phyloP scores from a whole-genome alignment of 2,888 invertebrate genomes.

The Baccha elongata region DNA sequence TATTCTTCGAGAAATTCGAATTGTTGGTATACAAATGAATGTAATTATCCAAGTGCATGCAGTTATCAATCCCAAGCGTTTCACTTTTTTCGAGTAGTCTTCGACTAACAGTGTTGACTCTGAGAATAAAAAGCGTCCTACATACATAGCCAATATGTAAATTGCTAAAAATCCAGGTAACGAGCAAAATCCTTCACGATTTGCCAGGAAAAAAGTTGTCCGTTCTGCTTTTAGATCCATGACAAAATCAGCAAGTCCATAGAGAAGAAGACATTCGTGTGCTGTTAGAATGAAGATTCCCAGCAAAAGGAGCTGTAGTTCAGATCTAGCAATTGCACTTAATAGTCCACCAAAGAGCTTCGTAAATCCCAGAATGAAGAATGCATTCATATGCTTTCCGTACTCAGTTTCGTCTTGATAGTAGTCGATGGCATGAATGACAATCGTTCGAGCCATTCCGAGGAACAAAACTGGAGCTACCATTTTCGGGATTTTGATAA shows the following conservation, averaged over 20 bases:
- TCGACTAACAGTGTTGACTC: slow-evolving; percentile 78
- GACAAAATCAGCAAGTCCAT: slow-evolving; percentile 88
- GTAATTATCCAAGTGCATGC: slow-evolving; percentile 82
- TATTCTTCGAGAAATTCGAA: slow-evolving; percentile 89
- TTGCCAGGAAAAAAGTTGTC: slow-evolving; percentile 88
- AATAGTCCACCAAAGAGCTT: slow-evolving; percentile 87
- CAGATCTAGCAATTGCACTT: slow-evolving; percentile 71
- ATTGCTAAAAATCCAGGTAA: slow-evolving; percentile 92
- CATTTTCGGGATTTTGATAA: slow-evolving; percentile 76
- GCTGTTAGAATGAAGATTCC: slow-evolving; percentile 83
- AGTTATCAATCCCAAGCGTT: slow-evolving; percentile 75
- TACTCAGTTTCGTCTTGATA: slow-evolving; percentile 96
- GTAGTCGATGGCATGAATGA: slow-evolving; percentile 88
- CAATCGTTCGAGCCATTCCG: slow-evolving; percentile 86
- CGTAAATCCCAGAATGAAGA: slow-evolving; percentile 94
- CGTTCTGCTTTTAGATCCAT: slow-evolving; percentile 84
- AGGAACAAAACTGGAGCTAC: slow-evolving; percentile 83
- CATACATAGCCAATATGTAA: slow-evolving; percentile 89
- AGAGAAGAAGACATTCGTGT: slow-evolving; percentile 87
- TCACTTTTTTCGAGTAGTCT: slow-evolving; percentile 76
- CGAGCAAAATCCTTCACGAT: slow-evolving; percentile 95
- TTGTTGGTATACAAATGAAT: slow-evolving; percentile 83
- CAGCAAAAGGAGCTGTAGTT: slow-evolving; percentile 82
- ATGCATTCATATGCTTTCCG: slow-evolving; percentile 99
- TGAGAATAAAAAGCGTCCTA: slow-evolving; percentile 84